Base-by-base conservation (phyloP, 92 coral and sea anemone species). In the Bergia sp. region DNA sequence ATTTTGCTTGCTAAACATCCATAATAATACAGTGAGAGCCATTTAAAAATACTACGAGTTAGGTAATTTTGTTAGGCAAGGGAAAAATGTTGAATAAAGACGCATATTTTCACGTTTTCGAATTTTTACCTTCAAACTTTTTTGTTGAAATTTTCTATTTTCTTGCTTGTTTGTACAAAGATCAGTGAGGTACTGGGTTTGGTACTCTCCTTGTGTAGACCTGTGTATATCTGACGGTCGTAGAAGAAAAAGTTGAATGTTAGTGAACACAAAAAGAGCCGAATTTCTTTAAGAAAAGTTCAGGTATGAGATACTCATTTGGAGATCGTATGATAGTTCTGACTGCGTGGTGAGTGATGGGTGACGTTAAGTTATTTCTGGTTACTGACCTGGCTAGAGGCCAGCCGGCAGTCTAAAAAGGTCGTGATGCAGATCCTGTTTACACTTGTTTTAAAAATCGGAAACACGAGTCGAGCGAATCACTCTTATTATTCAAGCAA, bases 351-450 rank as follows among this genome's bases (percentile, higher is more conserved):
- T 72, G 76, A 72, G 76, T 72, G 76, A 72, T 42, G 1, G 3
- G 76, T 72, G 40, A 72, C 76, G 76, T 11, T 12, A 16, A 72
- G 76, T 72, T 72, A 72, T 72, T 72, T 29, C 40, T 72, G 76
- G 18, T 8, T 42, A 7, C 3, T 36, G 76, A 72, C 7, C 76
- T 72, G 43, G 76, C 76, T 4, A 1, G 7, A 72, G 76, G 76
- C 76, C 76, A 72, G 76, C 41, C 73, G 37, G 73, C 73, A 67
- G 73, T 67, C 73, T 67, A 67, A 67, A 72, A 23, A 72, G 76
- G 76, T 72, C 76, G 76, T 72, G 76, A 72, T 72, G 76, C 36
- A 72, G 39, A 72, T 72, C 76, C 76, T 72, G 76, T 36, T 36
- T 72, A 72, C 76, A 72, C 76, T 7, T 7, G 41, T 72, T 72